Evolutionary conservation across 2,888 invertebrate species (phyloP).

Genomic region (Chloromyia formosa): DNA sequence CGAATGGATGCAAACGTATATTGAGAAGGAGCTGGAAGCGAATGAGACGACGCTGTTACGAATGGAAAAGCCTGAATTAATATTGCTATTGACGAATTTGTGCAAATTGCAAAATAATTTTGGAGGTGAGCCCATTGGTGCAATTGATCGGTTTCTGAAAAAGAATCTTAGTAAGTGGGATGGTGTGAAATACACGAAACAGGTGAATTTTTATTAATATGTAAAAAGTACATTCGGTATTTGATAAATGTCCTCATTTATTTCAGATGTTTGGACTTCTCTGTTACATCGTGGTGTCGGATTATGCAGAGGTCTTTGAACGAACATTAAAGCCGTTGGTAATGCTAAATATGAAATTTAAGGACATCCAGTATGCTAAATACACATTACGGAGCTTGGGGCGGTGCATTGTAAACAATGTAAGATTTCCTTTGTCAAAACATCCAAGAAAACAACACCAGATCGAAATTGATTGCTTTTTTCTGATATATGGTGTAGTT

Average conservation of each 20-base stretch:
- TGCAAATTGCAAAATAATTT: slow-evolving; percentile 7
- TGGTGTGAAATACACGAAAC: slow-evolving; percentile 10
- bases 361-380: not conserved
- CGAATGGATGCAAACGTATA: not conserved
- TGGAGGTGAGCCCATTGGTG: slow-evolving; percentile 1
- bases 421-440: too few relatives aligned
- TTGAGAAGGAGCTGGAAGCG: not conserved
- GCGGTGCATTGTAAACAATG: slow-evolving; percentile 14
- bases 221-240: not conserved
- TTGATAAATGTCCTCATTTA: not conserved
- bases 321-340: slow-evolving; percentile 14
- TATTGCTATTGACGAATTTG: not conserved
- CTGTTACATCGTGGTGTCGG: not conserved
- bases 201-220: not conserved
- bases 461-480: too few relatives aligned
- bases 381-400: slow-evolving; percentile 16
- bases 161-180: slow-evolving; percentile 27
- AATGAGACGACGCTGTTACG: not conserved
- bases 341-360: not conserved
- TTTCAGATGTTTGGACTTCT: slow-evolving; percentile 27
- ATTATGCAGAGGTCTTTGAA: slow-evolving; percentile 31
- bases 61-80: slow-evolving; percentile 8
- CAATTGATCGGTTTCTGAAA: slow-evolving; percentile 19
- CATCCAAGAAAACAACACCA: not conserved
- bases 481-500: too few relatives aligned